A percentile compares a stretch with the other conserved stretches of the same genome.
These are phyloP conservation scores for Thermophis baileyi DNA, from an alignment of 2,113 vertebrate species.

Conservation along the genomic window DNA sequence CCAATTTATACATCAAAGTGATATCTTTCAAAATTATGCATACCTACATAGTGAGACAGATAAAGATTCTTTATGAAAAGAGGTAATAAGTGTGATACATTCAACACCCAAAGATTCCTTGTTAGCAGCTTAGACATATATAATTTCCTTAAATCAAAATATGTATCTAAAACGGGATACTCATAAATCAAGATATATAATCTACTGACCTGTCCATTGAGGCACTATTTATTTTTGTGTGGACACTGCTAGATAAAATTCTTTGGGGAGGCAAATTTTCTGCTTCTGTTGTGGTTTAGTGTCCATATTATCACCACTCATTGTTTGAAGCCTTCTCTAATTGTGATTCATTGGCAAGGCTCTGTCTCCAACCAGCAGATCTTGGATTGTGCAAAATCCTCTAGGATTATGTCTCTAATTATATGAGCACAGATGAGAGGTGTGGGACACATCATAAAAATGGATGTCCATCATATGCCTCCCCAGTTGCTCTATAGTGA, in stretches of 20 bases:
- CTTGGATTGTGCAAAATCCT: too few relatives aligned
- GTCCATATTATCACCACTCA: not conserved
- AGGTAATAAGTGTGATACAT: not conserved
- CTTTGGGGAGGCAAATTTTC: not conserved
- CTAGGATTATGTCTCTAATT: too few relatives aligned
- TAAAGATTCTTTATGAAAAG: constrained; percentile 17
- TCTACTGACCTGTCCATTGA: not conserved
- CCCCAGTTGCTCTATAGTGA: too few relatives aligned
- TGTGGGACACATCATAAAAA: too few relatives aligned
- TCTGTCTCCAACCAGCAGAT: too few relatives aligned
- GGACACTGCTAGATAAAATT: not conserved
- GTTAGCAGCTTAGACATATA: not conserved
- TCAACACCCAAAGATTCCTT: not conserved
- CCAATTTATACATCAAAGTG: constrained; percentile 12
- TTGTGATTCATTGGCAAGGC: not conserved
- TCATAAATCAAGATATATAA: not conserved
- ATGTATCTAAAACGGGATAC: not conserved
- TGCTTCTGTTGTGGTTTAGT: not conserved
- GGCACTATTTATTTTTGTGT: not conserved
- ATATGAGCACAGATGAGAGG: too few relatives aligned
- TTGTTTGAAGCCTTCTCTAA: constrained; percentile 7
- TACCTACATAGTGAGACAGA: constrained; percentile 1
- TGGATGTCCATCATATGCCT: too few relatives aligned
- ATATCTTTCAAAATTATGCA: not conserved
- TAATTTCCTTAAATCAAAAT: constrained; percentile 16